Evolutionary conservation across 2,113 vertebrate species (phyloP).

Genomic region (Hyaena hyaena): DNA sequence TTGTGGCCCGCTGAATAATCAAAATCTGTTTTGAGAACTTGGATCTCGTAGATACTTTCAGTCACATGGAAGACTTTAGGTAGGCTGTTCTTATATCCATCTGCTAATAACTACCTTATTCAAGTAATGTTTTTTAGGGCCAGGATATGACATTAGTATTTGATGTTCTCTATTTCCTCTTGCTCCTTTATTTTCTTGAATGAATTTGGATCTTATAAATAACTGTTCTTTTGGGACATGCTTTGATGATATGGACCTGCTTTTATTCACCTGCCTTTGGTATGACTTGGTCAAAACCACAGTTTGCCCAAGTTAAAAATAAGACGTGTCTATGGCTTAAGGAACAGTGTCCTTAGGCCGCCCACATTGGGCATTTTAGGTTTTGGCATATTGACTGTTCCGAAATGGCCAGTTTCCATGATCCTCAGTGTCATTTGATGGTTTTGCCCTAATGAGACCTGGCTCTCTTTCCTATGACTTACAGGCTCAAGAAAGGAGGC

Average conservation of each 20-base stretch:
- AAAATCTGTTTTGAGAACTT: background rate
- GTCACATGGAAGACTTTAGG: background rate
- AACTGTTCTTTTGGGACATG: background rate
- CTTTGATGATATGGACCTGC: background rate
- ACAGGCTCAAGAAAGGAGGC: conserved; percentile 66
- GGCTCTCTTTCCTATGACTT: conserved; percentile 61
- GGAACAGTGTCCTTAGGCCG: conserved; percentile 1
- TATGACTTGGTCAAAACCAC: conserved; percentile 17
- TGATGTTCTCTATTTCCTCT: conserved; percentile 32
- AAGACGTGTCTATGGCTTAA: background rate
- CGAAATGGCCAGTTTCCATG: conserved; percentile 65
- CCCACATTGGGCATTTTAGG: conserved; percentile 25
- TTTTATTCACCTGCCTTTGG: conserved; percentile 48
- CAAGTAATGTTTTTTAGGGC: background rate
- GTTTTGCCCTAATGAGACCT: conserved; percentile 66
- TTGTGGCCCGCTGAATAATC: background rate
- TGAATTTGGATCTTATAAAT: background rate
- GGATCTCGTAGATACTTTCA: background rate
- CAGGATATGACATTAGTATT: background rate
- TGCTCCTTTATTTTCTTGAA: background rate
- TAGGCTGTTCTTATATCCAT: background rate
- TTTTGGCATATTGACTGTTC: conserved; percentile 42
- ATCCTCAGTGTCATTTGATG: conserved; percentile 55
- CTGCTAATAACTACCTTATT: background rate
- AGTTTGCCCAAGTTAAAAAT: conserved; percentile 57